phyloP scores from a whole-genome alignment of 2,797 vertebrate genomes.

The Mionectes olivaceus region DNA sequence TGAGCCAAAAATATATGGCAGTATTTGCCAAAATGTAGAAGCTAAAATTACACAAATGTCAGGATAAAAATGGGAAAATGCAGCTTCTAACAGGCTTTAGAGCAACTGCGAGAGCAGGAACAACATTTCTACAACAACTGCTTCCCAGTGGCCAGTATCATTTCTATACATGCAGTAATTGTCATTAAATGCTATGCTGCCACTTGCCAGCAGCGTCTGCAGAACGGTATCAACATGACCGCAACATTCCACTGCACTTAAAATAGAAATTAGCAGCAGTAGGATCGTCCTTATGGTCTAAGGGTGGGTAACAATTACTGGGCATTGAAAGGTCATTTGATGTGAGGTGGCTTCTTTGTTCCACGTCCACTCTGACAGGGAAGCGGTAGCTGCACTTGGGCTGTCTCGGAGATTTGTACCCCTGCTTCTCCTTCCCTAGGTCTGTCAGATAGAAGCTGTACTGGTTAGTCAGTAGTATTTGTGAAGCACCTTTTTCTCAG shows the following conservation, averaged over 20 bases:
- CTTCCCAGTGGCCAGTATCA: background rate
- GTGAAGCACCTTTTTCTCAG: background rate
- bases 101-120: background rate
- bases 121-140: slow-evolving; percentile 24
- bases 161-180: background rate
- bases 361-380: background rate
- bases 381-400: background rate
- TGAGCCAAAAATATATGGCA: slow-evolving; percentile 37
- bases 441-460: background rate
- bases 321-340: background rate
- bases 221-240: background rate
- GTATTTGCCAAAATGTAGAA: slow-evolving; percentile 52
- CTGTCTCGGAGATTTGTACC: background rate
- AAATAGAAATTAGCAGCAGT: slow-evolving; percentile 23
- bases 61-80: slow-evolving; percentile 9
- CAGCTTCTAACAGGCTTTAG: background rate
- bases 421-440: background rate
- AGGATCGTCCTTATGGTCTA: background rate
- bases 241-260: background rate
- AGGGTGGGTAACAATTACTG: background rate
- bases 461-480: background rate
- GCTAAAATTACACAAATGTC: slow-evolving; percentile 55
- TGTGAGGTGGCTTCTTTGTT: background rate
- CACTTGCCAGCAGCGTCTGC: background rate
- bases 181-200: background rate